Evolutionary conservation across 1,140 invertebrate genomes (phyloP).

Genomic region (Drosophila takahashii): DNA sequence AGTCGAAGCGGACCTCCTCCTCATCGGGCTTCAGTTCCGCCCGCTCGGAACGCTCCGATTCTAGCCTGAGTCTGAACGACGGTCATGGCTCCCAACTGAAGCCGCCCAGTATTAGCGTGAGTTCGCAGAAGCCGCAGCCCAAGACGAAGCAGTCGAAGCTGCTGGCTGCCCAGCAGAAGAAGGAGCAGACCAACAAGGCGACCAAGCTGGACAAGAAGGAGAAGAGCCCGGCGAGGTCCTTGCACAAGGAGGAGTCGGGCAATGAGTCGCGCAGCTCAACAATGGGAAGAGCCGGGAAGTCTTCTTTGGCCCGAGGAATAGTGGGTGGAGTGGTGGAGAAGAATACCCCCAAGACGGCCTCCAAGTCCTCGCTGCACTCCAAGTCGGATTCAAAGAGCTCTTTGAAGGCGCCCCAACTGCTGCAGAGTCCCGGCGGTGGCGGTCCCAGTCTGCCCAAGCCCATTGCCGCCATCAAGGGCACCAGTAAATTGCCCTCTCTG

Average conservation of each 20-base stretch:
- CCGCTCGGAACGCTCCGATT: slow-evolving; percentile 93
- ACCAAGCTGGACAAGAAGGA: slow-evolving; percentile 81
- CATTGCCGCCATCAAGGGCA: slow-evolving; percentile 95
- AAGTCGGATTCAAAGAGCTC: slow-evolving; percentile 80
- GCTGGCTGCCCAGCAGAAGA: slow-evolving; percentile 73
- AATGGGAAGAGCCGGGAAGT: slow-evolving; percentile 65
- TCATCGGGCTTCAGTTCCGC: slow-evolving; percentile 96
- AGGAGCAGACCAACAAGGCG: slow-evolving; percentile 60
- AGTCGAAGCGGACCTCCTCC: slow-evolving; percentile 93
- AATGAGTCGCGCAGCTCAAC: slow-evolving; percentile 73
- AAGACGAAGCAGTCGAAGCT: slow-evolving; percentile 80
- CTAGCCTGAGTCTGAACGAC: slow-evolving; percentile 87
- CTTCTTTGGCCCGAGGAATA: slow-evolving; percentile 45
- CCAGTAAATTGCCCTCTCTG: slow-evolving; percentile 87
- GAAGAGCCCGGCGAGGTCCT: slow-evolving; percentile 78
- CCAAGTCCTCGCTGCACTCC: slow-evolving; percentile 75
- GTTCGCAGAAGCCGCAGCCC: slow-evolving; percentile 49
- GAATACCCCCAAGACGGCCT: slow-evolving; percentile 71
- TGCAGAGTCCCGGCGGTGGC: slow-evolving; percentile 85
- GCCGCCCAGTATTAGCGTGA: slow-evolving; percentile 70
- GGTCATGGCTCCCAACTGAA: slow-evolving; percentile 79
- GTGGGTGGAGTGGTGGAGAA: slow-evolving; percentile 46
- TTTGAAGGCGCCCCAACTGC: slow-evolving; percentile 63
- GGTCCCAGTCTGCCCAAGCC: slow-evolving; percentile 95
- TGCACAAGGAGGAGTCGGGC: slow-evolving; percentile 73